Evolutionary conservation across 2,113 vertebrate species (phyloP).

Genomic region (Danionella cerebrum): DNA sequence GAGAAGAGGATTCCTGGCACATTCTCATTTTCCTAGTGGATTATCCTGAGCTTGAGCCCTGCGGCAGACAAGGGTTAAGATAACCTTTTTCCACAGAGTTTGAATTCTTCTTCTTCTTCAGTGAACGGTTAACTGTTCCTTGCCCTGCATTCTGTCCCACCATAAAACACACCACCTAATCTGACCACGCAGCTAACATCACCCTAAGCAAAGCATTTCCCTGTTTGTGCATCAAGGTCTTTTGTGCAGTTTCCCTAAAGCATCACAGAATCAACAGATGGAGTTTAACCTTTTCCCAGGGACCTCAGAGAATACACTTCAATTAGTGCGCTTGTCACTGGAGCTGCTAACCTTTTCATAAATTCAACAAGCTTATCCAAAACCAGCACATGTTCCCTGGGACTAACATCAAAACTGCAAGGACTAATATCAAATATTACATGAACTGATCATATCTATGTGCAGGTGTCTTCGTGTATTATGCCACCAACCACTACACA

Average conservation of each 20-base stretch:
- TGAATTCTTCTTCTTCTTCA: no score
- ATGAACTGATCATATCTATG: background rate
- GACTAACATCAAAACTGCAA: background rate
- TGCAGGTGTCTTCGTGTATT: background rate
- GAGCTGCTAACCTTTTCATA: slow-evolving; percentile 28
- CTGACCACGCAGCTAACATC: background rate
- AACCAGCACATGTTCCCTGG: background rate
- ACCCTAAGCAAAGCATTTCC: background rate
- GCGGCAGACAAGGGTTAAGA: no score
- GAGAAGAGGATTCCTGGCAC: no score
- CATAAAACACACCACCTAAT: no score
- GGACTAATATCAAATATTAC: background rate
- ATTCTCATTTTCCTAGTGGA: no score
- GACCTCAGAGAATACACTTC: slow-evolving; percentile 13
- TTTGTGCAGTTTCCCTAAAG: background rate
- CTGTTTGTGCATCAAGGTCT: background rate
- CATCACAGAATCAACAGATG: slow-evolving; percentile 9
- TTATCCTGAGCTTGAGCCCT: no score
- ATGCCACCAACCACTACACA: background rate
- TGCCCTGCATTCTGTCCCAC: no score
- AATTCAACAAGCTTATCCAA: slow-evolving; percentile 16
- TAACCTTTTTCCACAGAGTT: no score
- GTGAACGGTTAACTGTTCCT: no score
- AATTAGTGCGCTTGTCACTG: slow-evolving; percentile 22
- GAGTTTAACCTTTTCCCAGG: slow-evolving; percentile 26